phyloP scores from a whole-genome alignment of 2,113 vertebrate genomes.

The human (Homo sapiens) region DNA sequence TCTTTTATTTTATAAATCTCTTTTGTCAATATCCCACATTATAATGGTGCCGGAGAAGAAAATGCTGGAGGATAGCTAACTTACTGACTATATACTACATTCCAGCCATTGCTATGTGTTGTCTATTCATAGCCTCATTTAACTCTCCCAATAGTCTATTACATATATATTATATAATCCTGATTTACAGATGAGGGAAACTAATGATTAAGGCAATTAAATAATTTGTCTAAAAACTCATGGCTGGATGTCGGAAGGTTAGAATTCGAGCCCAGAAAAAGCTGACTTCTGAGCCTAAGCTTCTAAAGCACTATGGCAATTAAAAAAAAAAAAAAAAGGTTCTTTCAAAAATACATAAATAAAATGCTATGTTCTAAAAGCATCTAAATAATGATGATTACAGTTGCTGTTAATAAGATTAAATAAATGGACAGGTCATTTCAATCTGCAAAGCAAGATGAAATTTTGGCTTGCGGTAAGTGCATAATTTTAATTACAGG shows the following conservation, averaged over 20 bases:
- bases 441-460: neutral
- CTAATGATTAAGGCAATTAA: neutral
- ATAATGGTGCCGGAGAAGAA: neutral
- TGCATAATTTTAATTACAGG: neutral
- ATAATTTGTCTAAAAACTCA: neutral
- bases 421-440: neutral
- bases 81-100: neutral
- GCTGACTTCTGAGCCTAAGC: neutral
- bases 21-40: neutral
- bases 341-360: slow-evolving; percentile 23
- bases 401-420: neutral
- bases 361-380: neutral
- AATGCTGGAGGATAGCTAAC: neutral
- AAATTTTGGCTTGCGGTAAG: neutral
- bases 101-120: neutral
- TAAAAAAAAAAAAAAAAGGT: neutral
- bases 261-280: neutral
- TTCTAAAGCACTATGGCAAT: neutral
- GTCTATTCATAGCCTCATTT: neutral
- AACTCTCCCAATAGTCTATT: neutral
- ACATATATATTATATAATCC: neutral
- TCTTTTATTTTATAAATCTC: neutral
- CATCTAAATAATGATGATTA: neutral
- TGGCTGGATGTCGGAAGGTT: neutral
- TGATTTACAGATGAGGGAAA: neutral